Base-by-base conservation (phyloP, 1,140 invertebrate species). In the Ceratitis capitata region DNA sequence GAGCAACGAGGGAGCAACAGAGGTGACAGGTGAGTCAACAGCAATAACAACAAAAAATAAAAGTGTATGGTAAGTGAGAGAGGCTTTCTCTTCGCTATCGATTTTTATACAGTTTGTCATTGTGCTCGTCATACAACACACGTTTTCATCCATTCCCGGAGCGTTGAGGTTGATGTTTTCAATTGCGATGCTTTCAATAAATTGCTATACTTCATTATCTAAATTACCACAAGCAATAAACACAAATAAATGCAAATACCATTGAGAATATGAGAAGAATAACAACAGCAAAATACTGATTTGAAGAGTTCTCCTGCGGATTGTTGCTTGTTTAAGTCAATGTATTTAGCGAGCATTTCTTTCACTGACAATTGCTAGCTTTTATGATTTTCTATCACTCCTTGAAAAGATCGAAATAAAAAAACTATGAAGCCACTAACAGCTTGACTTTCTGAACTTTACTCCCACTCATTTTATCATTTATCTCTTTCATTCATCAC, bases 171-270 rank as follows among this genome's bases (percentile, higher is more conserved):
- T 26, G 39, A n/a, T 26, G 69, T 39, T 78, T 78, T 78, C 42
- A 78, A 47, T 35, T 45, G 69, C 69, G 45, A 78, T 45, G 69
- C 69, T 78, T 78, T 78, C 69, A 42, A 78, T 39, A 78, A 78
- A 78, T 78, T 78, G 69, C 69, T 78, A 45, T 78, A 45, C 23
- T 45, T 45, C 42, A 78, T 78, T 39, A 45, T 12, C 69, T 45
- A 78, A n/a, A 78, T 9, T 45, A 42, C 39, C 69, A 45, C 19
- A 78, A 78, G 39, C 69, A 45, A 78, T 78, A 45, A 45, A 39
- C 23, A 47, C 69, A 78, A n/a, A 9, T 23, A 78, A 78, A n/a
- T n/a, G n/a, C 69, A 78, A 42, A 35, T 69, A 42, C n/a, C 39
- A 19, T 35, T 69, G 32, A 14, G 10, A 2, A 56, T 12, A 45